Percentiles rank a stretch among this genome's conserved stretches.
Evolutionary conservation across 2,797 vertebrate genomes (phyloP).

Genomic region (Sciaenops ocellatus): DNA sequence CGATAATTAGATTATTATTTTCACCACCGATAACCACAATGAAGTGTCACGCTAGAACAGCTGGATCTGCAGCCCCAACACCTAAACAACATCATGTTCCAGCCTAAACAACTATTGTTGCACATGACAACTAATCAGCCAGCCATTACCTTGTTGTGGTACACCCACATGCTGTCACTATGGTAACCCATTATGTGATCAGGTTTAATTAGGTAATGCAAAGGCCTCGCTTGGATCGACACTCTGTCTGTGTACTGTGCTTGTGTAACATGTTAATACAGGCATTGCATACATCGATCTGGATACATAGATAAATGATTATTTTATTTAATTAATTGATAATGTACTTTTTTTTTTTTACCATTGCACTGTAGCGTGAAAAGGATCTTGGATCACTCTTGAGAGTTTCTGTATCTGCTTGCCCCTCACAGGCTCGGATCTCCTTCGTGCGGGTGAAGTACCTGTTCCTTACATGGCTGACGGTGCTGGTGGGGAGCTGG

Average conservation of each 20-base stretch:
- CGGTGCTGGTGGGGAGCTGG: constrained; percentile 97
- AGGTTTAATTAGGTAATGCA: constrained; percentile 36
- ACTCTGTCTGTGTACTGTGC: neutral
- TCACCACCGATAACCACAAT: constrained; percentile 13
- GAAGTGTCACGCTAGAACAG: neutral
- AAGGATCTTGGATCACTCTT: neutral
- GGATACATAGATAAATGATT: neutral
- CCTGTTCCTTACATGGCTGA: constrained; percentile 98
- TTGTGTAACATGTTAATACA: neutral
- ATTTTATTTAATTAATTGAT: no score
- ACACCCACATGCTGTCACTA: constrained; percentile 36
- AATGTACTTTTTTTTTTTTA: neutral
- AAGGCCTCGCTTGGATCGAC: constrained; percentile 6
- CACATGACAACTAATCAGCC: constrained; percentile 14
- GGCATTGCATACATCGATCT: neutral
- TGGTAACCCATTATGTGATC: constrained; percentile 55
- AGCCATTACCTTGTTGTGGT: constrained; percentile 28
- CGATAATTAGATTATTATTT: constrained; percentile 17
- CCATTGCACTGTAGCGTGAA: neutral
- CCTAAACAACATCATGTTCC: neutral
- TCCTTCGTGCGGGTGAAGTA: constrained; percentile 96
- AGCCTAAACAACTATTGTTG: constrained; percentile 34
- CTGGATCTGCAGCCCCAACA: constrained; percentile 15
- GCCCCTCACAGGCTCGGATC: constrained; percentile 89
- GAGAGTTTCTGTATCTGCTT: constrained; percentile 21